Evolutionary conservation across 2,888 invertebrate species (phyloP), one percentile per base, ranked within the genome.

Genomic region (Spisula subtruncata): DNA sequence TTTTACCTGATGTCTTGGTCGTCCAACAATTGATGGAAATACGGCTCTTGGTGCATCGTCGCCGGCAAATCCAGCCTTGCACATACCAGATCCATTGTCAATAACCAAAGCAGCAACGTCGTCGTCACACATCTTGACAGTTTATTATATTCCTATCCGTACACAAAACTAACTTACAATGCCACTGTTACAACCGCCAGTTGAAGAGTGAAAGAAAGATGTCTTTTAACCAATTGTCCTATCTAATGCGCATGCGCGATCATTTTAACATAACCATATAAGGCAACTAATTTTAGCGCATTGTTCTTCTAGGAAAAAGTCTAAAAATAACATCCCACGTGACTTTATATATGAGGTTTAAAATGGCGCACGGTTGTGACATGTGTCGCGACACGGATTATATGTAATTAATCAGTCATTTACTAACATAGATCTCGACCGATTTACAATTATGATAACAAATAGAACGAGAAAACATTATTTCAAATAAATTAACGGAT

Each of bases 61-160:
- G 51, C 95, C 95, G 83, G 95, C 95, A 87, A 95, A 95, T 71
- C 95, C 95, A 81, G 95, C 95, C 86, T 95, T 95, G 93, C 95
- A 95, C 95, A 95, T 95, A 29, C 98, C 98, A 96, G 99, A 98
- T 90, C 99, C 99, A 97, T 98, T 98, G 97, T 99, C 99, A 85
- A 96, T 95, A 87, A 96, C 96, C 79, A 96, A 91, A 87, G 96
- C 96, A 84, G 96, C 96, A 98, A 95, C 94, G 80, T 95, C 95
- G 32, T 95, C 94, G 92, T 95, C 95, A 89, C 92, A 90, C 92
- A 92, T 92, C 83, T 90, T 91, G 32, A 32, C 60, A 4, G 35
- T 81, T 81, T 48, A 46, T 10, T 20, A 14, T 20, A n/a, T n/a
- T 46, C 46, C 20, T 6, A 8, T 81, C 16, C 18, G 20, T 46